Evolutionary conservation across 2,888 invertebrate species (phyloP).

Genomic region (Rhagium mordax): DNA sequence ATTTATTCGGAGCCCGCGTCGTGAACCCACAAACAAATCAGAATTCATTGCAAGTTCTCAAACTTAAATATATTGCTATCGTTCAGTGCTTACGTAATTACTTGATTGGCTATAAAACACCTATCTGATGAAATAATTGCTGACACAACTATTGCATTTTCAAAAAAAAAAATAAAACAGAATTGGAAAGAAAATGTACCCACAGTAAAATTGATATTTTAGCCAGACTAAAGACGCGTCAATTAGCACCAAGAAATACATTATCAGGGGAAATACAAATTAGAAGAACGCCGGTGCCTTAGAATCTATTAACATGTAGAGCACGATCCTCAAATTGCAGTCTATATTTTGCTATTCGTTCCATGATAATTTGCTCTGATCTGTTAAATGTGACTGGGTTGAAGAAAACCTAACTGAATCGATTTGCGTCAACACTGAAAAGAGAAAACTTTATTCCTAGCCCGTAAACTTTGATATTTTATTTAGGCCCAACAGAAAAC

Average conservation of each 20-base stretch:
- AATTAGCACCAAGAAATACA: background rate
- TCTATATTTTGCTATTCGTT: conserved; percentile 63
- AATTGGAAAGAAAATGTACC: too few species aligned
- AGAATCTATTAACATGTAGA: conserved; percentile 54
- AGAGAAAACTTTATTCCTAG: conserved; percentile 17
- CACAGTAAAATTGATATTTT: too few species aligned
- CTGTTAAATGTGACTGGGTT: conserved; percentile 64
- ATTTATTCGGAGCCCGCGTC: too few species aligned
- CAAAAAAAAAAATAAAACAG: too few species aligned
- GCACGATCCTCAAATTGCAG: conserved; percentile 59
- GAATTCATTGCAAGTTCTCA: too few species aligned
- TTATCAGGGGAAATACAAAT: background rate
- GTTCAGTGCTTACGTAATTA: too few species aligned
- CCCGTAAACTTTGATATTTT: conserved; percentile 28
- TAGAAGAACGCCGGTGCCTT: conserved; percentile 5
- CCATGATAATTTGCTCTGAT: conserved; percentile 65
- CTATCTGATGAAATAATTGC: too few species aligned
- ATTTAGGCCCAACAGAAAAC: conserved; percentile 14
- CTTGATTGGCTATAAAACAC: too few species aligned
- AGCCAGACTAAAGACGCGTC: background rate
- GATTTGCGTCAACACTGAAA: conserved; percentile 40
- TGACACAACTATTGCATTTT: too few species aligned
- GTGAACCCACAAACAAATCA: too few species aligned
- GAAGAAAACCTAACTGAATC: conserved; percentile 52
- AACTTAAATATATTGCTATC: too few species aligned